phyloP scores from a whole-genome alignment of 2,888 invertebrate genomes.

The Bugulina stolonifera region DNA sequence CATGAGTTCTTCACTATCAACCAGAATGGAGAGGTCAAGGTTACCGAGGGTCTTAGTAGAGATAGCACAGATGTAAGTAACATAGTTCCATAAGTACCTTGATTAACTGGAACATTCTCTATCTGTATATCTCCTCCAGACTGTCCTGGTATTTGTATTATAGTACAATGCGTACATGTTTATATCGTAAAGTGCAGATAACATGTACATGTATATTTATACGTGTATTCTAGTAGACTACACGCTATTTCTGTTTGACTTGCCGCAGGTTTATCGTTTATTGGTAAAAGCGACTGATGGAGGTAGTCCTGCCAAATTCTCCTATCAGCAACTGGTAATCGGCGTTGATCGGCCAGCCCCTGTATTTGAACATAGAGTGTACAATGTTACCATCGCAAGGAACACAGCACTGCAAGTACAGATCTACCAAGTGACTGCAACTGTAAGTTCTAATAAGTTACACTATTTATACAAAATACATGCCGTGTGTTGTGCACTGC shows the following conservation, averaged over 20 bases:
- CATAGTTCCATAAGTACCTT: no score
- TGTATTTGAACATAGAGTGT: not conserved
- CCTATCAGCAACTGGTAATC: conserved; percentile 8
- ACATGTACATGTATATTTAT: no score
- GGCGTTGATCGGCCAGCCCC: conserved; percentile 2
- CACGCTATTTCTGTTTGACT: no score
- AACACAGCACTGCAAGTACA: conserved; percentile 7
- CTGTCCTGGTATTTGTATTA: no score
- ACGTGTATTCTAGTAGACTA: no score
- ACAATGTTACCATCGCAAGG: not conserved
- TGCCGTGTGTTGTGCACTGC: no score
- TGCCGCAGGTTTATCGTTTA: conserved; percentile 2
- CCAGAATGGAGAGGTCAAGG: conserved; percentile 15
- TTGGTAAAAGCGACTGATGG: conserved; percentile 12
- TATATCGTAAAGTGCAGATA: no score
- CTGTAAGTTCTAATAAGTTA: no score
- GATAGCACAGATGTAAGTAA: not conserved
- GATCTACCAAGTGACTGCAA: not conserved
- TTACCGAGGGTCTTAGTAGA: not conserved
- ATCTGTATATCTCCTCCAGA: no score
- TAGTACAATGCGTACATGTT: no score
- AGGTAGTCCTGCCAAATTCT: conserved; percentile 5
- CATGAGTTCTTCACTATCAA: conserved; percentile 16
- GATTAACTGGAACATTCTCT: no score
- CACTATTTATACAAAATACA: no score